These are phyloP conservation scores for Montipora sp. DNA, from an alignment of 64 coral and sea anemone species.

Conservation along the genomic window DNA sequence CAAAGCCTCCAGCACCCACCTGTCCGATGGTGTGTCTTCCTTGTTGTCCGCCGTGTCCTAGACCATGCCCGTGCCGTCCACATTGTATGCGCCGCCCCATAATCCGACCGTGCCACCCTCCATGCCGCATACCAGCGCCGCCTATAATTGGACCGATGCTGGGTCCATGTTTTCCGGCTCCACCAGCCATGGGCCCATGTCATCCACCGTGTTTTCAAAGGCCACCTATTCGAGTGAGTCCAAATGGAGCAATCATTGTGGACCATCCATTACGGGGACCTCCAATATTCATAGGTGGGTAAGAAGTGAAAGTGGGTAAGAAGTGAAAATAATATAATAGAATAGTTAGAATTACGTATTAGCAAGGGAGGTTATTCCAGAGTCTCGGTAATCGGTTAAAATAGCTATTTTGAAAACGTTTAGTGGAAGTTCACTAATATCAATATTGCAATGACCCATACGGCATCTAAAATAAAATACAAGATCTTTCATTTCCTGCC, in stretches of 20 bases:
- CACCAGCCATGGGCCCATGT: constrained; percentile 18
- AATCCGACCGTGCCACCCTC: background rate
- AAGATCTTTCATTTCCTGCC: too few relatives aligned
- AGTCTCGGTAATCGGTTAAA: too few relatives aligned
- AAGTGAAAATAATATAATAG: too few relatives aligned
- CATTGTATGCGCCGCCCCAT: constrained; percentile 9
- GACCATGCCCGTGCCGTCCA: constrained; percentile 15
- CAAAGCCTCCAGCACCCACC: constrained; percentile 1
- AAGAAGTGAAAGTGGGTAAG: background rate
- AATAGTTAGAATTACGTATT: too few relatives aligned
- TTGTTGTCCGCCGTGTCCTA: constrained; percentile 10
- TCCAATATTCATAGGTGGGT: constrained; percentile 39
- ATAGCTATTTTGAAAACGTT: too few relatives aligned
- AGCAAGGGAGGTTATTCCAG: too few relatives aligned
- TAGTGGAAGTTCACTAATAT: too few relatives aligned
- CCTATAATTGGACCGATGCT: constrained; percentile 4
- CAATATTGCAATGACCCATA: too few relatives aligned
- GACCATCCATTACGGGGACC: constrained; percentile 27
- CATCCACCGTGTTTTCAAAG: constrained; percentile 30
- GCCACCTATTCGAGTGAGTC: background rate
- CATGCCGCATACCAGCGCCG: constrained; percentile 25
- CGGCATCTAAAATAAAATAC: too few relatives aligned
- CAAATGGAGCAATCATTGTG: constrained; percentile 5
- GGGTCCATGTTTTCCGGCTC: constrained; percentile 1
- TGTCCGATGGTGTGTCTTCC: constrained; percentile 36